phyloP scores from a whole-genome alignment of 1,140 invertebrate species.

The Uloborus diversus region DNA sequence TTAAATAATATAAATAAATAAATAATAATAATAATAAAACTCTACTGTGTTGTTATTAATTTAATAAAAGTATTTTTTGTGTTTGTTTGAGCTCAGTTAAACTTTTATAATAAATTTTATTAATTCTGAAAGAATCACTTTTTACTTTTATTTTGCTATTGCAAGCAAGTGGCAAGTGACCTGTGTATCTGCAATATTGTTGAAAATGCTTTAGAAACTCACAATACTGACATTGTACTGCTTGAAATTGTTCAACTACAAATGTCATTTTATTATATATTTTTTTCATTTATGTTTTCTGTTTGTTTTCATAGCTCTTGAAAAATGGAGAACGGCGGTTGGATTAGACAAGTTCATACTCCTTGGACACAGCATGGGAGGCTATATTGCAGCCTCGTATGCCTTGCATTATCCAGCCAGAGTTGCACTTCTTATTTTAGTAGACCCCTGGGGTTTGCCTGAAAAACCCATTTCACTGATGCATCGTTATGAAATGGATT shows the following conservation, averaged over 20 bases:
- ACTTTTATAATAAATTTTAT: too few species aligned
- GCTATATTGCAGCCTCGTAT: constrained; percentile 91
- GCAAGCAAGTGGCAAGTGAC: too few species aligned
- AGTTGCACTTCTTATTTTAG: constrained; percentile 89
- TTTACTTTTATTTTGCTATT: too few species aligned
- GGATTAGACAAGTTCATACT: constrained; percentile 88
- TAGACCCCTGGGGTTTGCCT: constrained; percentile 97
- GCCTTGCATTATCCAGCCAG: constrained; percentile 82
- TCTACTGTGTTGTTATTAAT: too few species aligned
- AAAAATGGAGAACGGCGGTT: constrained; percentile 93
- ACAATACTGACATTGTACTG: background rate
- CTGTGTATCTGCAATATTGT: too few species aligned
- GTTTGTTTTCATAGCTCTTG: constrained; percentile 74
- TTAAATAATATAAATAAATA: too few species aligned
- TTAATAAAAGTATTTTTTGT: too few species aligned
- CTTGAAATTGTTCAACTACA: background rate
- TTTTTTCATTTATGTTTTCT: background rate
- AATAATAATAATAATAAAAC: too few species aligned
- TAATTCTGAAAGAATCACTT: too few species aligned
- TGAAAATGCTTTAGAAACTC: background rate
- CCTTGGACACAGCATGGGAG: constrained; percentile 96
- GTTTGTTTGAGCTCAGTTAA: too few species aligned
- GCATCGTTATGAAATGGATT: constrained; percentile 73
- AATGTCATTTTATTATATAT: background rate
- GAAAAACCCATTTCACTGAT: constrained; percentile 76